phyloP scores from a whole-genome alignment of 2,113 vertebrate species.

The Fregetta grallaria region DNA sequence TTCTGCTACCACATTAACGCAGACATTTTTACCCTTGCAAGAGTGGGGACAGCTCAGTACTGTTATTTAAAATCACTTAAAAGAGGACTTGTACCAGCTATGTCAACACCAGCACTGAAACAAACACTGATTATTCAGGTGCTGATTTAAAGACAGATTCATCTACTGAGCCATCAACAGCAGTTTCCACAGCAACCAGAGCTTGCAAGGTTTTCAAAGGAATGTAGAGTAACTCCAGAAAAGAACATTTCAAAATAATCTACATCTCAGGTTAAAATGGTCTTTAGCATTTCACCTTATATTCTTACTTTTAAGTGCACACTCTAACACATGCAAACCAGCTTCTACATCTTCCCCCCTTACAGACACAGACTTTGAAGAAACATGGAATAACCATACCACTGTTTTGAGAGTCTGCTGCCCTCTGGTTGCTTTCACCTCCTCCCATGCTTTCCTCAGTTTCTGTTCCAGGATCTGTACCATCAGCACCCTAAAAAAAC shows the following conservation, averaged over 20 bases:
- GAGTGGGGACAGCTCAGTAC: background rate
- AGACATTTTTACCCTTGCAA: background rate
- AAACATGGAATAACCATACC: slow-evolving; percentile 71
- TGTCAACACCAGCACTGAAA: background rate
- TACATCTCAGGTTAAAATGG: background rate
- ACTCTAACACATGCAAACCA: background rate
- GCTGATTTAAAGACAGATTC: background rate
- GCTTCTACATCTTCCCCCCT: background rate
- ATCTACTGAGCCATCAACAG: background rate
- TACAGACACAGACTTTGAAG: background rate
- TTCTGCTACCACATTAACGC: background rate
- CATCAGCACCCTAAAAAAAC: slow-evolving; percentile 82
- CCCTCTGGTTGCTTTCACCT: slow-evolving; percentile 88
- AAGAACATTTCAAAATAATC: background rate
- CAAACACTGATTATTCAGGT: background rate
- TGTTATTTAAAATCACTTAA: background rate
- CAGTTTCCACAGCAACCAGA: background rate
- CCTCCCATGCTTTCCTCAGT: slow-evolving; percentile 93
- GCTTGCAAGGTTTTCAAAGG: background rate
- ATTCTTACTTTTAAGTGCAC: background rate
- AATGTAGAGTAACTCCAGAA: background rate
- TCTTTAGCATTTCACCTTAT: background rate
- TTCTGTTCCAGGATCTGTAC: slow-evolving; percentile 92
- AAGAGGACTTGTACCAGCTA: background rate
- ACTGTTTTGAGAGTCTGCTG: slow-evolving; percentile 89